Evolutionary conservation across 2,888 invertebrate species (phyloP).

Genomic region (Lasioglossum calceatum): DNA sequence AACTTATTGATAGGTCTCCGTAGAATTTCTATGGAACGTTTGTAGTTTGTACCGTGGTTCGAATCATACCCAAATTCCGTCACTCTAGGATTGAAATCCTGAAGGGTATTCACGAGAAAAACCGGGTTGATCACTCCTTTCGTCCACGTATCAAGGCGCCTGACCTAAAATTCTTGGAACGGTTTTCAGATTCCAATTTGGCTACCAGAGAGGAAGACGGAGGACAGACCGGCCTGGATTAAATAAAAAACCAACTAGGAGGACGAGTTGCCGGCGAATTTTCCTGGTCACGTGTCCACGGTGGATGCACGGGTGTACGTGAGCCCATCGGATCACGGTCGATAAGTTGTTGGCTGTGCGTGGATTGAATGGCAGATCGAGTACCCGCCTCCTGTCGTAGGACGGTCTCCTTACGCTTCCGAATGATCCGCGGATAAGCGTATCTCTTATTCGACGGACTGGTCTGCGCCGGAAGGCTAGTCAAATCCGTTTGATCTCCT

Average conservation of each 20-base stretch:
- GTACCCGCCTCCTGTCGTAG: slow-evolving; percentile 19
- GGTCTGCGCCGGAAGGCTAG: neutral
- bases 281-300: slow-evolving; percentile 38
- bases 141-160: neutral
- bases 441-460: neutral
- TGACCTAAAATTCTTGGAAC: slow-evolving; percentile 13
- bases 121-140: neutral
- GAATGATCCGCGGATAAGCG: slow-evolving; percentile 26
- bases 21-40: neutral
- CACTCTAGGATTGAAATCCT: neutral
- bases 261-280: slow-evolving; percentile 38
- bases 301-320: slow-evolving; percentile 29
- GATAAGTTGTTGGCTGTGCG: slow-evolving; percentile 51
- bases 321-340: slow-evolving; percentile 64
- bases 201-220: slow-evolving; percentile 21
- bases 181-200: slow-evolving; percentile 40
- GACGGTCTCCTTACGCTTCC: slow-evolving; percentile 27
- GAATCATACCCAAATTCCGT: neutral
- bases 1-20: neutral
- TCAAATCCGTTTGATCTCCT: neutral
- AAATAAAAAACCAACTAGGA: slow-evolving; percentile 8
- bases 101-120: neutral
- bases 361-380: slow-evolving; percentile 59
- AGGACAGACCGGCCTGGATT: neutral
- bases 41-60: neutral